Conservation (phyloP, 2,888 invertebrate species). For the Gandaritis pyraliata region DNA sequence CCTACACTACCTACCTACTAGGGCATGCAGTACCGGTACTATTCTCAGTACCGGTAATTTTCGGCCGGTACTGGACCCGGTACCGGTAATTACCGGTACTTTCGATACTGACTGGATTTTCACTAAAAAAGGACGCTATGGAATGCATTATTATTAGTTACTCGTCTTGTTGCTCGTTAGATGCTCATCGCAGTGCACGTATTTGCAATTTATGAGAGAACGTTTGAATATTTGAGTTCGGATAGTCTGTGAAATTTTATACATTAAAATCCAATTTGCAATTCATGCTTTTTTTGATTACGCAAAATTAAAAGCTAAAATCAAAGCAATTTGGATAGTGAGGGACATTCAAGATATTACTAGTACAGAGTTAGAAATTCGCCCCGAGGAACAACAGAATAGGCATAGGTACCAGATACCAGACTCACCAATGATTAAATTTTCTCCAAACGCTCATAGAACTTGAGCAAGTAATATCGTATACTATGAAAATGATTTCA, state of each 20-base stretch:
- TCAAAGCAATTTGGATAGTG: no score
- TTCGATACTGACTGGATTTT: no score
- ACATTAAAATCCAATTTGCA: slow-evolving; percentile 2
- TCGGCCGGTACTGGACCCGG: no score
- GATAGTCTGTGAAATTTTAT: slow-evolving; percentile 15
- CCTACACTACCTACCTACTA: no score
- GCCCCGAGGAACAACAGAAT: no score
- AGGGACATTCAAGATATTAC: no score
- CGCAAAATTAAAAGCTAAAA: neutral
- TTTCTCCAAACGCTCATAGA: neutral
- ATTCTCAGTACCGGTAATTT: no score
- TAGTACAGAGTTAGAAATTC: no score
- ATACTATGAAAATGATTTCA: neutral
- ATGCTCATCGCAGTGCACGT: slow-evolving; percentile 3
- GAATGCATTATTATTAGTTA: slow-evolving; percentile 50
- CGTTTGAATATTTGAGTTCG: slow-evolving; percentile 23
- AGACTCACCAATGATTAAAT: no score
- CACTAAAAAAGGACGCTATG: slow-evolving; percentile 41
- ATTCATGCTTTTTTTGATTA: neutral
- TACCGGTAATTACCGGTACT: no score
- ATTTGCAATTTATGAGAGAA: slow-evolving; percentile 34
- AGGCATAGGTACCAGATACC: no score
- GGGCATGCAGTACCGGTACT: no score
- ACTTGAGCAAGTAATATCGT: neutral
- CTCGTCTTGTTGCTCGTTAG: neutral